These are phyloP conservation scores for Sprattus sprattus DNA, from an alignment of 2,113 vertebrate species.

Conservation along the genomic window DNA sequence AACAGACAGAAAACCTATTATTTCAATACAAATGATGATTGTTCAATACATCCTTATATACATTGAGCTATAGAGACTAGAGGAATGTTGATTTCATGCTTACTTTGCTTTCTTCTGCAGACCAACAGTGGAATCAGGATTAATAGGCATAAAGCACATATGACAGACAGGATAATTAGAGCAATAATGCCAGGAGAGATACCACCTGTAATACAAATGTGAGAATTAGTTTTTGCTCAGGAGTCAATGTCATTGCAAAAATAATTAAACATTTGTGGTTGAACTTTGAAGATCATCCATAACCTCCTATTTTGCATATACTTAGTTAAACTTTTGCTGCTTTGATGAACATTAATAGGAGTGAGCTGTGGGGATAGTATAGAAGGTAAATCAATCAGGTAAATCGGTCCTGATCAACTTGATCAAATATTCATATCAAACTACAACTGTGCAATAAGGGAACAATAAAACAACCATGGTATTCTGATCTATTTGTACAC, in stretches of 20 bases:
- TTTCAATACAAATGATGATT: not conserved
- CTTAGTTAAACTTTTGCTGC: not conserved
- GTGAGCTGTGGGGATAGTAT: too few relatives aligned
- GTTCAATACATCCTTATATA: not conserved
- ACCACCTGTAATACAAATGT: not conserved
- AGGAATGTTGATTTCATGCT: not conserved
- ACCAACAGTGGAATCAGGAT: not conserved
- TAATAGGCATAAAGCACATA: not conserved
- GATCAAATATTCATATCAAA: not conserved
- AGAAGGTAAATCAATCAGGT: too few relatives aligned
- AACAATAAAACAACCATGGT: not conserved
- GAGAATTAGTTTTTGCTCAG: not conserved
- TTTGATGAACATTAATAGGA: not conserved
- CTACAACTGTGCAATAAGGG: not conserved
- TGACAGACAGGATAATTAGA: not conserved
- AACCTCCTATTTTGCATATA: not conserved
- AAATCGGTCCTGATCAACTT: too few relatives aligned
- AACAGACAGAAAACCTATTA: not conserved
- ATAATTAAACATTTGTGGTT: too few relatives aligned
- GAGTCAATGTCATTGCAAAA: not conserved
- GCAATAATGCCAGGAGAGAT: not conserved
- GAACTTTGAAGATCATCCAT: too few relatives aligned
- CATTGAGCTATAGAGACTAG: not conserved
- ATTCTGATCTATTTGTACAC: too few relatives aligned
- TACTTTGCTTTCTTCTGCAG: constrained; percentile 3